Base-by-base conservation (phyloP, 2,113 vertebrate genomes). In the Brevimyrus niger region DNA sequence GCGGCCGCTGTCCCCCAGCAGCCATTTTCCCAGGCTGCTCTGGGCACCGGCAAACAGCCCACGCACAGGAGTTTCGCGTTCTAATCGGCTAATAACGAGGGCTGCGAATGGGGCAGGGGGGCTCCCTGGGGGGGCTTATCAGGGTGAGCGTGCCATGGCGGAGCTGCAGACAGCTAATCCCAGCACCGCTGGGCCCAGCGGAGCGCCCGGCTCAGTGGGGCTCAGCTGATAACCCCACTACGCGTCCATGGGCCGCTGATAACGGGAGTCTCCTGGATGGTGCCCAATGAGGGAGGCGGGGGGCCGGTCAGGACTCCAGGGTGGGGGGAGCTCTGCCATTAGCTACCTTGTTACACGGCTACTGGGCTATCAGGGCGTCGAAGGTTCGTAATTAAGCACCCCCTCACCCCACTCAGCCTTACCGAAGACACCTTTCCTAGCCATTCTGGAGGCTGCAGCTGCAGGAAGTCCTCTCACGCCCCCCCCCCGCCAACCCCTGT, bases 331-430 rank as follows among this genome's bases (percentile, higher is more conserved):
- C 92, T 89, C 91, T 51, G 61, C 87, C 58, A 73, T 92, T 92
- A 93, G 92, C 92, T 94, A 92, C 92, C 92, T 94, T 92, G 91
- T 95, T 95, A 95, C 93, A 90, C 91, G 51, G 88, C 91, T 86
- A 90, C 90, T 89, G 90, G 84, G 84, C 90, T 89, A 53, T 88
- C 82, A 90, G 17, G 38, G 42, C 2, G 42, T 44, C 50, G 50
- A 15, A 15, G 48, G 27, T 42, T 82, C 42, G 23, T 83, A 83
- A 83, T 83, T 83, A 83, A 83, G 76, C 76, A 82, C 17, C 61
- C 61, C n/a, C 13, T 4, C 61, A 42, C 19, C 38, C 42, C 8
- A n/a, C 38, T 19, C 3, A 46, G 17, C 21, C 82, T 85, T 85
- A 10, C 17, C 10, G 46, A 48, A 27, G 27, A 23, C 46, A 51